Evolutionary conservation across 1,140 invertebrate genomes (phyloP).

Genomic region (Zeugodacus cucurbitae): DNA sequence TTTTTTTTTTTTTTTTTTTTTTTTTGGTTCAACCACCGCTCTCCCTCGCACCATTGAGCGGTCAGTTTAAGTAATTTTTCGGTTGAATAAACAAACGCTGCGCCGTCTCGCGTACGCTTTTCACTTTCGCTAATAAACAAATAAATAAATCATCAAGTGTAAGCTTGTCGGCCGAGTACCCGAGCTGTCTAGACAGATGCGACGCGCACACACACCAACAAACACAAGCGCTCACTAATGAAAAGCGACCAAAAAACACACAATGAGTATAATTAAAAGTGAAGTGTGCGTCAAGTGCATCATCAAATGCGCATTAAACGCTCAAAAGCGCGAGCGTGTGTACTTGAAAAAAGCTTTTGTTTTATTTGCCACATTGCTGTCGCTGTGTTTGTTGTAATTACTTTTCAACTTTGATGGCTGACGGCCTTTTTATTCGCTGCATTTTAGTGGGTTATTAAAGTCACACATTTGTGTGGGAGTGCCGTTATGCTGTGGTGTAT

Average conservation of each 20-base stretch:
- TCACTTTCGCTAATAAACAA: not conserved
- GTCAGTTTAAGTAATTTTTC: not conserved
- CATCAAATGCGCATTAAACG: slow-evolving; percentile 20
- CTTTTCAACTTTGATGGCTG: not conserved
- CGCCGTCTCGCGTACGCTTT: not conserved
- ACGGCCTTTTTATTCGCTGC: not conserved
- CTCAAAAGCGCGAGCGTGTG: not conserved
- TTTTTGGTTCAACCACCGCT: not conserved
- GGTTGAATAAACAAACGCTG: not conserved
- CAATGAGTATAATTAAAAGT: not conserved
- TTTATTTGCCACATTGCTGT: not conserved
- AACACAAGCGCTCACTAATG: not conserved
- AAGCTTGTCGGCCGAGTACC: not conserved
- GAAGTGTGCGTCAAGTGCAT: slow-evolving; percentile 9
- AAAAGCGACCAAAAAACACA: not conserved
- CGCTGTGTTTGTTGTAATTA: not conserved
- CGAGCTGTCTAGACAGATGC: not conserved
- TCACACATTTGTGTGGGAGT: too few species aligned
- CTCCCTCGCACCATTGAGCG: not conserved
- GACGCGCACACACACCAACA: not conserved
- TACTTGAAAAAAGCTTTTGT: not conserved
- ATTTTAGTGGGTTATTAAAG: not conserved
- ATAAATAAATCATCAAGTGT: slow-evolving; percentile 5
- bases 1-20: not conserved
- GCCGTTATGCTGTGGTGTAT: too few species aligned